These are phyloP conservation scores for Pygmarrhopalites habei DNA, from an alignment of 1,140 invertebrate genomes.

Conservation along the genomic window DNA sequence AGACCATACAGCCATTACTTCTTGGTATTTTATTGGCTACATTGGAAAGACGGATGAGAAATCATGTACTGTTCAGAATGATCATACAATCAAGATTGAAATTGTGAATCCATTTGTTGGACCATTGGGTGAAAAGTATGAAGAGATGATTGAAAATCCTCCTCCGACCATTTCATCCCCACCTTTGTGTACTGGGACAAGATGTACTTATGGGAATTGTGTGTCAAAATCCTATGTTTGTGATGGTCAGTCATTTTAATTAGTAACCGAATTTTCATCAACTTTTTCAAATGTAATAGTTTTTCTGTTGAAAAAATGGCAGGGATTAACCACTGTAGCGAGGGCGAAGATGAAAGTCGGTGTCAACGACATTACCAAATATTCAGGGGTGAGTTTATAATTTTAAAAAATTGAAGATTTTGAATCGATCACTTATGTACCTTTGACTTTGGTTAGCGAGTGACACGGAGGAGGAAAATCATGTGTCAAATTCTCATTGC, in stretches of 20 bases:
- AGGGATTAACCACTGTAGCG: slow-evolving; percentile 9
- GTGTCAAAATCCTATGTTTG: neutral
- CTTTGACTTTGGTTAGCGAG: too few species aligned
- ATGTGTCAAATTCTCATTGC: neutral
- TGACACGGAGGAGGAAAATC: neutral
- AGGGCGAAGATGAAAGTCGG: slow-evolving; percentile 13
- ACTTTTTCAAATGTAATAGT: too few species aligned
- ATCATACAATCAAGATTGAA: neutral
- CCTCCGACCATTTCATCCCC: neutral
- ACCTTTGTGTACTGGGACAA: slow-evolving; percentile 4
- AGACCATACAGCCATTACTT: neutral
- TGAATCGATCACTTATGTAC: too few species aligned
- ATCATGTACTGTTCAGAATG: neutral
- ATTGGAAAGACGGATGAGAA: neutral
- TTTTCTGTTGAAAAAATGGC: too few species aligned
- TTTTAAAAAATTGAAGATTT: too few species aligned
- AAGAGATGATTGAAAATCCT: slow-evolving; percentile 2
- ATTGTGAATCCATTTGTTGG: slow-evolving; percentile 18
- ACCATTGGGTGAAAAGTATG: neutral
- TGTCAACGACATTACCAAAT: slow-evolving; percentile 15
- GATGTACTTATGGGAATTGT: slow-evolving; percentile 21
- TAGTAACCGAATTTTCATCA: too few species aligned
- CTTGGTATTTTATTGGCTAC: slow-evolving; percentile 7
- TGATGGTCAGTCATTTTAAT: too few species aligned
- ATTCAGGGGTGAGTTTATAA: neutral